Evolutionary conservation across 2,113 vertebrate species (phyloP).

Genomic region (Heterochromis multidens): DNA sequence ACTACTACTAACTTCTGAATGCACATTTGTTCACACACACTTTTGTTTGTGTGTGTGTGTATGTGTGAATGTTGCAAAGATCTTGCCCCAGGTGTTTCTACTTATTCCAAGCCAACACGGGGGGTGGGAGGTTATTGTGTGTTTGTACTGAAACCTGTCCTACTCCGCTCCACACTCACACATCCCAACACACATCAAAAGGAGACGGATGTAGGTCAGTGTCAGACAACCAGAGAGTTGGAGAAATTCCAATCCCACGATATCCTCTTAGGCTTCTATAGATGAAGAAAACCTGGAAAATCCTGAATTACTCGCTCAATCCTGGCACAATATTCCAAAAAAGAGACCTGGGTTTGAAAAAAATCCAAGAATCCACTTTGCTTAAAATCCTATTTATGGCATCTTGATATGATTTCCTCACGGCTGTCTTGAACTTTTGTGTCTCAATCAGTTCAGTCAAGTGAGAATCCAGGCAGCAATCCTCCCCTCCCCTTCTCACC

Average conservation of each 20-base stretch:
- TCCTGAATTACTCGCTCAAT: conserved; percentile 46
- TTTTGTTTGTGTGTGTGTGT: background rate
- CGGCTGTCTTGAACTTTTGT: background rate
- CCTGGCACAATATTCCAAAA: conserved; percentile 50
- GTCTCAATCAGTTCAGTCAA: background rate
- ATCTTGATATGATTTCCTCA: conserved; percentile 33
- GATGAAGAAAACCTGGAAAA: conserved; percentile 61
- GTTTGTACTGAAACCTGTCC: conserved; percentile 37
- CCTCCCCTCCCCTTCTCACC: conserved; percentile 4
- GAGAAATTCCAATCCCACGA: conserved; percentile 51
- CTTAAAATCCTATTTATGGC: conserved; percentile 56
- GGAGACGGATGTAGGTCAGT: conserved; percentile 49
- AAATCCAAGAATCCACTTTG: conserved; percentile 55
- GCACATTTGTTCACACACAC: conserved; percentile 56
- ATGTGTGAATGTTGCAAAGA: conserved; percentile 20
- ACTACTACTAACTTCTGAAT: conserved; percentile 1
- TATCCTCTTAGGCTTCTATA: conserved; percentile 61
- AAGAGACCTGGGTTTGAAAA: conserved; percentile 18
- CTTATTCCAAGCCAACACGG: conserved; percentile 17
- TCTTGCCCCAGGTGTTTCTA: conserved; percentile 52
- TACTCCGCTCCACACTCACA: conserved; percentile 14
- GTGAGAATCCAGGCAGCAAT: background rate
- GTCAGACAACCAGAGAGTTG: conserved; percentile 29
- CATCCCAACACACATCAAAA: conserved; percentile 42
- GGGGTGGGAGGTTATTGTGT: background rate